Base-by-base conservation (phyloP, 2,113 vertebrate species). In the Australoheros scitulus region DNA sequence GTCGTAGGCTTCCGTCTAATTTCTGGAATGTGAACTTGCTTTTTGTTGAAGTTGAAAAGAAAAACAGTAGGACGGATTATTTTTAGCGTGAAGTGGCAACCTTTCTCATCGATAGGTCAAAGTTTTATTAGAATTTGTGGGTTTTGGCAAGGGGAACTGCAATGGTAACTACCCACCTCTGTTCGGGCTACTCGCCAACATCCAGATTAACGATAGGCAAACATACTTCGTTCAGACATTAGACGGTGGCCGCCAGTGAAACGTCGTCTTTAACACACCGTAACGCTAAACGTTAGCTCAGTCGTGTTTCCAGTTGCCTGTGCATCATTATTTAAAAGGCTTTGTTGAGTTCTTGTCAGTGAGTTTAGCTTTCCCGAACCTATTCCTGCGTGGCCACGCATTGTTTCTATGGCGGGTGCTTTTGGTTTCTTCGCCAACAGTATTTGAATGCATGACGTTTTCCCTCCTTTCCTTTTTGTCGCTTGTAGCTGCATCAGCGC, bases 401-500 rank as follows among this genome's bases (percentile, higher is more conserved):
- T 56, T 59, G 26, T 38, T 5, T 20, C 0, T 65, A 22, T 58
- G 70, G 68, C 41, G 47, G 84, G 59, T 32, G 82, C 8, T 6
- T 81, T 58, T 32, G 74, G 24, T 57, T 76, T 79, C 29, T 55
- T 59, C n/a, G 2, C 10, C 17, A n/a, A 18, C 61, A 47, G 36
- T 11, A 72, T 96, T 96, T 96, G 94, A 96, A 96, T 81, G 85
- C 84, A 85, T 90, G 96, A 89, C 83, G 92, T 95, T 92, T 90
- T 95, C 94, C 94, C 94, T 95, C 93, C 94, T 78, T 93, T 89
- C 59, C 47, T 61, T 47, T 70, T 36, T 88, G 75, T 87, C 64
- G 77, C 63, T 76, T 24, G 50, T n/a, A 43, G 55, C 56, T 61
- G 50, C 41, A 61, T 61, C 18, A 1, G 59, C 11, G 18, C 38